These are phyloP conservation scores for Phalera bucephala DNA, from an alignment of 2,888 invertebrate species.

Conservation along the genomic window DNA sequence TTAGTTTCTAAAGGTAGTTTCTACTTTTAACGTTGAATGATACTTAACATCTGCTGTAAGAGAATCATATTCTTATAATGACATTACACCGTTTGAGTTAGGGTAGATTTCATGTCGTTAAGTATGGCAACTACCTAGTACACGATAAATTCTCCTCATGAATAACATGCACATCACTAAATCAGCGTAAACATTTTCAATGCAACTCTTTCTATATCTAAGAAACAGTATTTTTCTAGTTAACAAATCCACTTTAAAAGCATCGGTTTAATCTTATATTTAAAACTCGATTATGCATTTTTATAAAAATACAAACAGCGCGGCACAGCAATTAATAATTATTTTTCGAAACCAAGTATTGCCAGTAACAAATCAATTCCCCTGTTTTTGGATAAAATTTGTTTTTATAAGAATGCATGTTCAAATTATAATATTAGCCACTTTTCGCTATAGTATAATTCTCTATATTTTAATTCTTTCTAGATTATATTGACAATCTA, in stretches of 20 bases:
- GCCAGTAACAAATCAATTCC: constrained; percentile 34
- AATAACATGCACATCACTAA: constrained; percentile 15
- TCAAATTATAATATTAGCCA: constrained; percentile 44
- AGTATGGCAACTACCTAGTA: too few species aligned
- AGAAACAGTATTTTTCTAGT: constrained; percentile 74
- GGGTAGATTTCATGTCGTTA: too few species aligned
- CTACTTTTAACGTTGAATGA: too few species aligned
- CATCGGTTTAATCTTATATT: constrained; percentile 47
- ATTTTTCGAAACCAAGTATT: constrained; percentile 53
- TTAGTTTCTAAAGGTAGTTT: too few species aligned
- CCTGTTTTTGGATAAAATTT: constrained; percentile 38
- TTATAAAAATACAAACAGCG: constrained; percentile 50
- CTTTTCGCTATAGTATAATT: constrained; percentile 64
- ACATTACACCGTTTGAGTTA: too few species aligned
- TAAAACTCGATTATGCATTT: constrained; percentile 47
- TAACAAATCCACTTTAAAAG: constrained; percentile 38
- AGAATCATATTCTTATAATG: too few species aligned
- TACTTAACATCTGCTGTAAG: too few species aligned
- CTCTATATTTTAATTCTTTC: constrained; percentile 65
- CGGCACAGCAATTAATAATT: constrained; percentile 36
- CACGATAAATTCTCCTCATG: too few species aligned
- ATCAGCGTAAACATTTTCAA: constrained; percentile 51
- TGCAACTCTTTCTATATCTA: constrained; percentile 60
- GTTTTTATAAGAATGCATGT: constrained; percentile 57
- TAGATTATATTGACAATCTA: constrained; percentile 60